Percentiles rank a stretch among this genome's conserved stretches.
Conservation (phyloP, 2,113 vertebrate genomes). For the Plestiodon gilberti region DNA sequence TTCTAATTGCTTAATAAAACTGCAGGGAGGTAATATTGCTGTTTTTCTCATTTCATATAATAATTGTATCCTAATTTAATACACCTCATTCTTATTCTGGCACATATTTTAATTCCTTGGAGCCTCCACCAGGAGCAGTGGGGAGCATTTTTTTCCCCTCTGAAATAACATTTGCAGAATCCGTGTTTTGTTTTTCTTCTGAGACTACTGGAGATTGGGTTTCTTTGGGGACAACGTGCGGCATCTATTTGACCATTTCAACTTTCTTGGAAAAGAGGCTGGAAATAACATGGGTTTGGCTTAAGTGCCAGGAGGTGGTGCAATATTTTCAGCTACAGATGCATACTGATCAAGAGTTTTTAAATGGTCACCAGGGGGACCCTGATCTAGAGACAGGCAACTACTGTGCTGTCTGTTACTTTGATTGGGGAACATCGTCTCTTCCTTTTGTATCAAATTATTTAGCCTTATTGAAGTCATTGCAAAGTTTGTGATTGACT, state of each 20-base stretch:
- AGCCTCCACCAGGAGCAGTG: neutral
- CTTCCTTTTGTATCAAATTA: neutral
- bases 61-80: neutral
- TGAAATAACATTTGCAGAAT: neutral
- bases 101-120: neutral
- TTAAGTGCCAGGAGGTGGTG: constrained; percentile 62
- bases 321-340: constrained; percentile 31
- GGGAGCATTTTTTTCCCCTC: neutral
- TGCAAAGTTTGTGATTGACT: neutral
- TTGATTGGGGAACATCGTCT: neutral
- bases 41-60: fast-evolving
- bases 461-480: neutral
- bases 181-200: neutral
- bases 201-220: neutral
- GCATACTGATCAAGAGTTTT: neutral
- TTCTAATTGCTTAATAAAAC: constrained; percentile 12
- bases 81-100: neutral
- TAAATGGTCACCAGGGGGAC: neutral
- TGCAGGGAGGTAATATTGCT: neutral
- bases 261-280: neutral
- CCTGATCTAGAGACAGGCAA: neutral
- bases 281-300: neutral
- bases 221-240: neutral
- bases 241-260: neutral
- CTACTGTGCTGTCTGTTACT: neutral